These are phyloP conservation scores for Euproctis similis DNA, from an alignment of 2,888 invertebrate genomes.

Conservation along the genomic window DNA sequence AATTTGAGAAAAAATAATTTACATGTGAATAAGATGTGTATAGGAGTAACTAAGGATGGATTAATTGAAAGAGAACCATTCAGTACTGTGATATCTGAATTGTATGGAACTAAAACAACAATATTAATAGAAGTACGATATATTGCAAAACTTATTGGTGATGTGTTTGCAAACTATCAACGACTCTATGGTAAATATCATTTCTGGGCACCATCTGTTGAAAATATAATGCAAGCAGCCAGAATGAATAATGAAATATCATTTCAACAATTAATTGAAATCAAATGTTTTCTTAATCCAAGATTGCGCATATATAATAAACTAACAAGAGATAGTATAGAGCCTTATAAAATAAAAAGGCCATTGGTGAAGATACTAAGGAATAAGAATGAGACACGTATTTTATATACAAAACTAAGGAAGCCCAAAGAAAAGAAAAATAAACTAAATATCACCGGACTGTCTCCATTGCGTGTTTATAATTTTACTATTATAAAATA, in stretches of 20 bases:
- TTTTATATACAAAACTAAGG: slow-evolving; percentile 11
- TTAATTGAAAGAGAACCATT: slow-evolving; percentile 33
- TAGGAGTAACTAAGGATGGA: slow-evolving; percentile 29
- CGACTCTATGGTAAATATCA: slow-evolving; percentile 48
- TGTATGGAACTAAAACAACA: slow-evolving; percentile 37
- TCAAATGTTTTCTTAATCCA: slow-evolving; percentile 44
- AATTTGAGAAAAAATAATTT: too few relatives aligned
- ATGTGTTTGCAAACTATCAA: slow-evolving; percentile 41
- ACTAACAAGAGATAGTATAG: slow-evolving; percentile 19
- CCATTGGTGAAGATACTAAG: slow-evolving; percentile 13
- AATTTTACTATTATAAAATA: background rate
- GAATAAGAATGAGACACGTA: slow-evolving; percentile 12
- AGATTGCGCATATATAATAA: slow-evolving; percentile 35
- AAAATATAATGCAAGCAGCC: slow-evolving; percentile 44
- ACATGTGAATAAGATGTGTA: slow-evolving; percentile 18
- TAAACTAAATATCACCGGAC: too few relatives aligned
- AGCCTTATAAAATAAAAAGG: slow-evolving; percentile 6
- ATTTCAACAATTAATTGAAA: slow-evolving; percentile 40
- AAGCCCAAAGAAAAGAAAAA: too few relatives aligned
- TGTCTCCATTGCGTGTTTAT: too few relatives aligned
- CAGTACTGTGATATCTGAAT: slow-evolving; percentile 27
- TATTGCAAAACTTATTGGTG: slow-evolving; percentile 36
- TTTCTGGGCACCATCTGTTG: slow-evolving; percentile 46
- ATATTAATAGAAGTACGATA: slow-evolving; percentile 39
- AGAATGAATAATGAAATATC: slow-evolving; percentile 39